A percentile compares a stretch with the other conserved stretches of the same genome.
phyloP scores from a whole-genome alignment of 2,888 invertebrate genomes.

The Germaria angustata region DNA sequence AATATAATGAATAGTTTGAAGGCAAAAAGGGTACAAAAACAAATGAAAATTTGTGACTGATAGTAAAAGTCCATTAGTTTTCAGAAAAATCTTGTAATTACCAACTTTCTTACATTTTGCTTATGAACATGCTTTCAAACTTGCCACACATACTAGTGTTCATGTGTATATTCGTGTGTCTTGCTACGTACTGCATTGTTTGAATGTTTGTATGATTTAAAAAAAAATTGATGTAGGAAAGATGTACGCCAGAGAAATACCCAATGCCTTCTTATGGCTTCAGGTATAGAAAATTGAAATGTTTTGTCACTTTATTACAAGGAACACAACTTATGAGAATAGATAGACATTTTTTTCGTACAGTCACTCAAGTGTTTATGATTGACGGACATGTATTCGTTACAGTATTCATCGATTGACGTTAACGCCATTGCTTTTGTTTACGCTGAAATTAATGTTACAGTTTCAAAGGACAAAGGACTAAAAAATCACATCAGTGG shows the following conservation, averaged over 20 bases:
- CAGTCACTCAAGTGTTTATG: background rate
- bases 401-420: conserved; percentile 17
- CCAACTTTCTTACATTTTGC: background rate
- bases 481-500: no score
- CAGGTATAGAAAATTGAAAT: conserved; percentile 24
- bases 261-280: background rate
- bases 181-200: background rate
- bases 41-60: background rate
- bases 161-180: background rate
- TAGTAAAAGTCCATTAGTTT: conserved; percentile 14
- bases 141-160: background rate
- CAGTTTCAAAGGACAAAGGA: background rate
- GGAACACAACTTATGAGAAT: background rate
- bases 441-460: no score
- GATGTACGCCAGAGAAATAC: background rate
- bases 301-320: conserved; percentile 11
- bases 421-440: background rate
- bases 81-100: conserved; percentile 35
- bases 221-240: background rate
- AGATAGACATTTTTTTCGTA: background rate
- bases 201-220: background rate
- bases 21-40: background rate
- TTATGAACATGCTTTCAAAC: background rate
- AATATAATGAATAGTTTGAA: background rate
- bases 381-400: conserved; percentile 1